Evolutionary conservation across 2,888 invertebrate genomes (phyloP).

Genomic region (Drosophila mimetica): DNA sequence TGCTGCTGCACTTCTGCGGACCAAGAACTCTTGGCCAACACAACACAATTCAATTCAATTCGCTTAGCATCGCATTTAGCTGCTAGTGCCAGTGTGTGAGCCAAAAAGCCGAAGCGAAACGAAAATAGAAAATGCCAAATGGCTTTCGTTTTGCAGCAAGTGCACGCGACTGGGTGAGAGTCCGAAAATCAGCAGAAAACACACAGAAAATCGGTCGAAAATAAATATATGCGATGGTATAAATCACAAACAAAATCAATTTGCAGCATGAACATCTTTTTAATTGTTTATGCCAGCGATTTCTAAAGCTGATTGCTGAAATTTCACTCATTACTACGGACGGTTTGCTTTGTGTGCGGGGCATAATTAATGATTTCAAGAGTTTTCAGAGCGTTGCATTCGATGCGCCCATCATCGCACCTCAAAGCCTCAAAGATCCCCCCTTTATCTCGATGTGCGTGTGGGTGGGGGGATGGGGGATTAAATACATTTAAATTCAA

Average conservation of each 20-base stretch:
- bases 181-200: neutral
- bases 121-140: slow-evolving; percentile 71
- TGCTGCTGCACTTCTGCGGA: slow-evolving; percentile 17
- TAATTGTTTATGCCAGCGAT: slow-evolving; percentile 69
- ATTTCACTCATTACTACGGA: slow-evolving; percentile 64
- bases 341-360: slow-evolving; percentile 34
- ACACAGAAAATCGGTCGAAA: neutral
- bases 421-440: slow-evolving; percentile 1
- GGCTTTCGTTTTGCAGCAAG: slow-evolving; percentile 46
- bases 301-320: slow-evolving; percentile 37
- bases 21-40: slow-evolving; percentile 29
- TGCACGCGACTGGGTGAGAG: slow-evolving; percentile 66
- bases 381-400: slow-evolving; percentile 69
- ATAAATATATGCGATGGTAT: neutral
- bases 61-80: neutral
- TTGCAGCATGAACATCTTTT: slow-evolving; percentile 70
- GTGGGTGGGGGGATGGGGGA: neutral
- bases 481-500: slow-evolving; percentile 16
- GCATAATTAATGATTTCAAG: slow-evolving; percentile 55
- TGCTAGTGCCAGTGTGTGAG: slow-evolving; percentile 41
- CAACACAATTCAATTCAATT: no score
- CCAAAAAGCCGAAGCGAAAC: slow-evolving; percentile 73
- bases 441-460: slow-evolving; percentile 9
- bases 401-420: slow-evolving; percentile 28
- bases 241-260: slow-evolving; percentile 58